phyloP scores from a whole-genome alignment of 2,113 vertebrate species.

The Stigmatopora argus region DNA sequence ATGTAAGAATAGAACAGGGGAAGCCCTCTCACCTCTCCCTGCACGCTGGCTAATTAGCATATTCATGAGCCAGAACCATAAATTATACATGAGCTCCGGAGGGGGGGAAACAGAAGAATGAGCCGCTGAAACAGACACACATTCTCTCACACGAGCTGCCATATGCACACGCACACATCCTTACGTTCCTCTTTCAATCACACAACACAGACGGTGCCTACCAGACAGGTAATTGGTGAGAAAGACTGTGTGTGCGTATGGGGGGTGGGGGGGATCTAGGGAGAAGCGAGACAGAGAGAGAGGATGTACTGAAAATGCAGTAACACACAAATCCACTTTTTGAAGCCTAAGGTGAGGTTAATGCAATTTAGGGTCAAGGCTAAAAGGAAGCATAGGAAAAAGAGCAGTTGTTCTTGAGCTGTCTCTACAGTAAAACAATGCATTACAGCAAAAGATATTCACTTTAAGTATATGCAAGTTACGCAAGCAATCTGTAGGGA shows the following conservation, averaged over 20 bases:
- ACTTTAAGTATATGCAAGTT: background rate
- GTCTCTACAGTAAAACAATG: slow-evolving; percentile 5
- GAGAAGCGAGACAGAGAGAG: slow-evolving; percentile 37
- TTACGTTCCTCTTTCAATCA: slow-evolving; percentile 55
- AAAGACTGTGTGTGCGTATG: slow-evolving; percentile 48
- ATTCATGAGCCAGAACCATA: slow-evolving; percentile 72
- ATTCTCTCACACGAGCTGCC: slow-evolving; percentile 17
- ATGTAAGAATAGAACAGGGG: slow-evolving; percentile 77
- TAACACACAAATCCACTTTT: slow-evolving; percentile 25
- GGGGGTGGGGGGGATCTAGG: slow-evolving; percentile 42
- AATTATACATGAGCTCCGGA: slow-evolving; percentile 78
- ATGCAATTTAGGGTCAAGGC: slow-evolving; percentile 25
- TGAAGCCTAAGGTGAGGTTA: slow-evolving; percentile 33
- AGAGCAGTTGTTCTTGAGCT: slow-evolving; percentile 10
- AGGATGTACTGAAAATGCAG: slow-evolving; percentile 29
- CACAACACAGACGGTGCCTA: slow-evolving; percentile 49
- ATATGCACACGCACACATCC: slow-evolving; percentile 28
- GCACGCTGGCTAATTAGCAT: slow-evolving; percentile 74
- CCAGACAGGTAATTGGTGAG: slow-evolving; percentile 67
- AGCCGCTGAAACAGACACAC: slow-evolving; percentile 48
- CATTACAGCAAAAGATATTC: background rate
- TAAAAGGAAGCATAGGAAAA: slow-evolving; percentile 18
- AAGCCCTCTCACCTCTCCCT: slow-evolving; percentile 79
- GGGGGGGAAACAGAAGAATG: slow-evolving; percentile 69
- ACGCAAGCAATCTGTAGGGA: background rate